Percentiles rank a stretch among this genome's conserved stretches.
Conservation (phyloP, 2,113 vertebrate species). For the Collichthys lucidus region DNA sequence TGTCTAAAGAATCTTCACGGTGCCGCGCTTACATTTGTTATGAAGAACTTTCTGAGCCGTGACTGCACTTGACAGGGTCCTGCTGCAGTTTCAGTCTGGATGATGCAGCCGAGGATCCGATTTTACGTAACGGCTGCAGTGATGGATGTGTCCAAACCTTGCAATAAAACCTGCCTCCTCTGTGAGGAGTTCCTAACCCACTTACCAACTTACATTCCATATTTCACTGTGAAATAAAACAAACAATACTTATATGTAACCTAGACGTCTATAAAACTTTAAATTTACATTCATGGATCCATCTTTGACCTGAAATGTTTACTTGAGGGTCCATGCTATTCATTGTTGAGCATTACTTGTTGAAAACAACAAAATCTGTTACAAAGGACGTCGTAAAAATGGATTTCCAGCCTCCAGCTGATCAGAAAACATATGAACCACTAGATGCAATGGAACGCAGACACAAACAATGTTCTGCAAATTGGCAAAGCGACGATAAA, state of each 20-base stretch:
- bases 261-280: neutral
- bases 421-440: neutral
- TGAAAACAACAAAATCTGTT: neutral
- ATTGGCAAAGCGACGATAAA: neutral
- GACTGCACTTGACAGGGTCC: slow-evolving; percentile 36
- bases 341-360: neutral
- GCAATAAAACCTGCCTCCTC: slow-evolving; percentile 31
- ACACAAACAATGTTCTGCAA: neutral
- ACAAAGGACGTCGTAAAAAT: no score
- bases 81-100: slow-evolving; percentile 39
- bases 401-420: no score
- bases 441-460: neutral
- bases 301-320: neutral
- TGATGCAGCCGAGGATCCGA: slow-evolving; percentile 35
- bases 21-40: slow-evolving; percentile 30
- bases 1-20: slow-evolving; percentile 17
- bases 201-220: neutral
- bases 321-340: neutral
- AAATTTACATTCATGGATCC: neutral
- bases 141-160: slow-evolving; percentile 44
- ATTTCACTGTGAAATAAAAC: neutral
- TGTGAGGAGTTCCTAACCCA: slow-evolving; percentile 7
- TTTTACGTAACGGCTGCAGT: slow-evolving; percentile 31
- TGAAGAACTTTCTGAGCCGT: slow-evolving; percentile 39
- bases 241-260: neutral